Percentiles rank a stretch among this genome's conserved stretches.
These are phyloP conservation scores for Stegostoma tigrinum DNA, from an alignment of 2,113 vertebrate genomes.

Conservation along the genomic window DNA sequence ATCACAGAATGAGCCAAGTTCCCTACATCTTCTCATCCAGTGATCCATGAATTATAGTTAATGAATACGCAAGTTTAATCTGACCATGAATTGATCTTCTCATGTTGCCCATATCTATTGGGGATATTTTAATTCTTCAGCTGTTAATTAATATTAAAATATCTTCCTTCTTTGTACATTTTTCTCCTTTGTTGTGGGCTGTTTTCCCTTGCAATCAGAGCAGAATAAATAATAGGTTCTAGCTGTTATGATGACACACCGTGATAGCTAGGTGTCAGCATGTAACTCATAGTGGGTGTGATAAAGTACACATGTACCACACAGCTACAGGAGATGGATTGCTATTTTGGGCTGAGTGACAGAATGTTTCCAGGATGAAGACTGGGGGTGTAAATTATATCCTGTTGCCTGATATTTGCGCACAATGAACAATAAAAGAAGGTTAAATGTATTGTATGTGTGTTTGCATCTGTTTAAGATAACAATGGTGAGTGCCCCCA, in stretches of 20 bases:
- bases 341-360: not conserved
- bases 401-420: not conserved
- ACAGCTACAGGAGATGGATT: not conserved
- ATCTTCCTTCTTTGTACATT: not conserved
- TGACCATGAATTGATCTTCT: too few relatives aligned
- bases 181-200: not conserved
- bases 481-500: not conserved
- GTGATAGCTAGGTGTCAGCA: not conserved
- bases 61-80: too few relatives aligned
- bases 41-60: too few relatives aligned
- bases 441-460: not conserved
- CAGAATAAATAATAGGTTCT: conserved; percentile 1
- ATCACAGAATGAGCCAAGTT: too few relatives aligned
- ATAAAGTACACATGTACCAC: not conserved
- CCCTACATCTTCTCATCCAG: too few relatives aligned
- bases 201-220: not conserved
- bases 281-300: not conserved
- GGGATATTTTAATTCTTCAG: too few relatives aligned
- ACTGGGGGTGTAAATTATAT: not conserved
- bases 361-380: not conserved
- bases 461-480: not conserved
- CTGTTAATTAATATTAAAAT: not conserved
- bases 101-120: too few relatives aligned
- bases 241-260: not conserved
- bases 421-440: not conserved